A percentile compares a stretch with the other conserved stretches of the same genome.
Evolutionary conservation across 2,113 vertebrate species (phyloP).

Genomic region (Procavia capensis): DNA sequence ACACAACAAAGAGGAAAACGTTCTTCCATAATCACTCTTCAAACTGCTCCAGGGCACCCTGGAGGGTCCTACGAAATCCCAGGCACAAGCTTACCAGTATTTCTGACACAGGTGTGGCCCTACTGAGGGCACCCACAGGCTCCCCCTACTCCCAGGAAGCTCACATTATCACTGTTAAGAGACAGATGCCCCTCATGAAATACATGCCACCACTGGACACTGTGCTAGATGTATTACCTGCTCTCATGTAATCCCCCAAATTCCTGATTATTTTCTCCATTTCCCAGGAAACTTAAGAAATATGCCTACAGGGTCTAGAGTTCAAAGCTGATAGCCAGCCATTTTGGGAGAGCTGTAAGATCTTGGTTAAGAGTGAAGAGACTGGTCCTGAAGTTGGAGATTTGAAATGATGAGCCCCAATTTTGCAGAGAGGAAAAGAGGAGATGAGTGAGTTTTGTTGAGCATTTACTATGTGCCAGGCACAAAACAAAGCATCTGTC

Average conservation of each 20-base stretch:
- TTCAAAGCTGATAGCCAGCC: neutral
- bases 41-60: conserved; percentile 50
- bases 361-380: neutral
- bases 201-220: fast-evolving
- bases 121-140: fast-evolving
- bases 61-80: neutral
- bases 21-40: conserved; percentile 22
- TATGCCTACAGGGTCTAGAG: neutral
- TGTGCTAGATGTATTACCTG: fast-evolving
- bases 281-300: neutral
- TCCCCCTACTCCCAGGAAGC: neutral
- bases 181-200: fast-evolving
- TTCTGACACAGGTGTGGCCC: neutral
- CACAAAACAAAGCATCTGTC: neutral
- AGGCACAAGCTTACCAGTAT: neutral
- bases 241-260: neutral
- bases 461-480: neutral
- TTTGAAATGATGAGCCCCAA: neutral
- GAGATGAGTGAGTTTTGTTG: neutral
- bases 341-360: neutral
- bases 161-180: neutral
- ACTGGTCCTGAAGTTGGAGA: neutral
- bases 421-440: neutral
- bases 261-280: neutral
- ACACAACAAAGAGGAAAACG: neutral